Base-by-base conservation (phyloP, 2,113 vertebrate genomes). In the Pelvicachromis taeniatus region DNA sequence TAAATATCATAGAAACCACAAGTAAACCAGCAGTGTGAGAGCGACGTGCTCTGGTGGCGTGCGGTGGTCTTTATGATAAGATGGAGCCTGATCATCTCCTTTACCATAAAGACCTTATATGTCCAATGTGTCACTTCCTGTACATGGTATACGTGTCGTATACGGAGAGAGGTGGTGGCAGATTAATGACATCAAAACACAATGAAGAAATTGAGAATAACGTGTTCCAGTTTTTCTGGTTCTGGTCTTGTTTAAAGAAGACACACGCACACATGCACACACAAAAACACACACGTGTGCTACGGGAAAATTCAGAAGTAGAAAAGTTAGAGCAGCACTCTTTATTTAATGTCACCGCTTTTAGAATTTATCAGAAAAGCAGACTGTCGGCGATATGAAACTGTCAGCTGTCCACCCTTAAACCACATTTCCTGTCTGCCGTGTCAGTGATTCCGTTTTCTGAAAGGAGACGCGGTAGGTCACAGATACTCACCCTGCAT, bases 401-500 rank as follows among this genome's bases (percentile, higher is more conserved):
- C 16, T 52, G 31, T 50, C 4, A 75, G 4, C 29, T 75, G 45
- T 75, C 26, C 16, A 52, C 70, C 45, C 16, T 31, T 52, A 29
- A 75, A 52, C 17, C 70, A 75, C 10, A 75, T n/a, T 75, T 52
- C 21, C n/a, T 40, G 19, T 35, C 19, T 38, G 17, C 7, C 13
- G 8, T 2, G 7, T 63, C 77, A 42, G 17, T n/a, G 40, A 10
- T 38, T 56, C 0, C 38, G 48, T 50, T 23, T 53, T 19, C 9
- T 9, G 21, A 70, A 35, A 16, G 29, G 63, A 17, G 33, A 35
- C 12, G 2, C 9, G 13, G 3, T 75, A 29, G 3, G 19, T 14
- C 26, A 13, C 21, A 19, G 4, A 26, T 6, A 63, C 97, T 96
- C 85, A 98, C 99, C 98, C 89, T 98, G 96, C 77, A 95, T 96